A percentile compares a stretch with the other conserved stretches of the same genome.
phyloP scores from a whole-genome alignment of 2,113 vertebrate genomes.

The Sylvietta virens region DNA sequence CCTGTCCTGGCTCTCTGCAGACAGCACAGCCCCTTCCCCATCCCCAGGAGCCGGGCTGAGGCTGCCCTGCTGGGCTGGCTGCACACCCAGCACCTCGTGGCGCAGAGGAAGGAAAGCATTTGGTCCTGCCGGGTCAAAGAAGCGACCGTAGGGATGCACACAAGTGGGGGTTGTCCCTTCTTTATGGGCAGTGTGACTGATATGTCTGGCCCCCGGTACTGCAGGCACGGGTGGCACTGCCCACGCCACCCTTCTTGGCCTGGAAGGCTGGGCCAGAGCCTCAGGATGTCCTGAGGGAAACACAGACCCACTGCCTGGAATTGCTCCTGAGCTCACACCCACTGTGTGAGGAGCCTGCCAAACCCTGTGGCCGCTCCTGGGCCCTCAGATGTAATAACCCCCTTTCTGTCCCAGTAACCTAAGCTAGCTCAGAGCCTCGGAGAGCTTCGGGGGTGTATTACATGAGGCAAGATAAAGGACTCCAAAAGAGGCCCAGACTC shows the following conservation, averaged over 20 bases:
- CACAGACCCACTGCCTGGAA: background rate
- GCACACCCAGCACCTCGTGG: background rate
- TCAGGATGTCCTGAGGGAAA: background rate
- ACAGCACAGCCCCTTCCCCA: background rate
- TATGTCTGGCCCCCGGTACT: accelerated
- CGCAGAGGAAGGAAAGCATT: background rate
- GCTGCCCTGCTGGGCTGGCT: background rate
- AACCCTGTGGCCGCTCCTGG: background rate
- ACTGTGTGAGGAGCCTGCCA: background rate
- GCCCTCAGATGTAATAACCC: too few species aligned
- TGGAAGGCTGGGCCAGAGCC: background rate
- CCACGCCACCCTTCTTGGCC: background rate
- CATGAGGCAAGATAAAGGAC: too few species aligned
- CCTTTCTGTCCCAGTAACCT: too few species aligned
- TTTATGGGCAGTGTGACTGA: background rate
- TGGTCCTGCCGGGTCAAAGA: background rate
- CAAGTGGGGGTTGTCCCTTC: accelerated
- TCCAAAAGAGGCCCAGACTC: too few species aligned
- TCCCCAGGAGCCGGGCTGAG: accelerated
- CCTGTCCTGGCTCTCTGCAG: background rate
- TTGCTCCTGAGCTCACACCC: background rate
- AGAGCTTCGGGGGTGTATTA: too few species aligned
- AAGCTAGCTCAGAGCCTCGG: too few species aligned
- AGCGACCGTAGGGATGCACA: background rate
- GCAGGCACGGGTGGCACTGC: background rate